phyloP scores from a whole-genome alignment of 2,113 vertebrate species.

The Chaetodon auriga region DNA sequence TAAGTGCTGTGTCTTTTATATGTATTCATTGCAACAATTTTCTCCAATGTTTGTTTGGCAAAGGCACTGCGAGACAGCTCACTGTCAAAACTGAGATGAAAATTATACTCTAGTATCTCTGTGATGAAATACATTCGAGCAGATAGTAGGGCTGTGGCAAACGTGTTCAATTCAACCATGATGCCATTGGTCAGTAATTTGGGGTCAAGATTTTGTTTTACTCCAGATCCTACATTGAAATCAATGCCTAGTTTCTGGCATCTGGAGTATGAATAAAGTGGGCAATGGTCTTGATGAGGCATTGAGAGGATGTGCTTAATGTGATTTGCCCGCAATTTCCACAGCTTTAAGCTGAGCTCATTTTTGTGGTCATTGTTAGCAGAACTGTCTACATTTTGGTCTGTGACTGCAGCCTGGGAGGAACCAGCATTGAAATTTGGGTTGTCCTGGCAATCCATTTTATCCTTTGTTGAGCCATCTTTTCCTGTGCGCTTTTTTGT shows the following conservation, averaged over 20 bases:
- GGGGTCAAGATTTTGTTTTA: constrained; percentile 34
- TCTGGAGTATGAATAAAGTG: constrained; percentile 47
- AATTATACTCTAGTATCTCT: constrained; percentile 52
- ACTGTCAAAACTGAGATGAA: constrained; percentile 31
- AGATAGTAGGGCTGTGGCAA: constrained; percentile 27
- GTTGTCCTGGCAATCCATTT: not conserved
- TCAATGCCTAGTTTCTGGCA: constrained; percentile 49
- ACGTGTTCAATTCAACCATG: constrained; percentile 39
- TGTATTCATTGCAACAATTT: not conserved
- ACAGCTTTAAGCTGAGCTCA: constrained; percentile 3
- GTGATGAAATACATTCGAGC: constrained; percentile 37
- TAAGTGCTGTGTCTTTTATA: accelerated
- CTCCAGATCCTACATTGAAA: constrained; percentile 45
- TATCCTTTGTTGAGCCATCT: not conserved
- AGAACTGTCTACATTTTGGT: not conserved
- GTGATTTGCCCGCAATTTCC: constrained; percentile 29
- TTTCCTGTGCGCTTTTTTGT: not conserved
- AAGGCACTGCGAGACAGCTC: constrained; percentile 22
- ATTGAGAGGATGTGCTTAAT: constrained; percentile 28
- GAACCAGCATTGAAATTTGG: not conserved
- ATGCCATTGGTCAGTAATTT: constrained; percentile 50
- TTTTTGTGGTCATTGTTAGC: not conserved
- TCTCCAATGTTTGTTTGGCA: not conserved
- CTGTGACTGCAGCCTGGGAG: not conserved
- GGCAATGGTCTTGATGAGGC: constrained; percentile 43